Base-by-base conservation (phyloP, 30 jellyfish, hydroid and myxozoan genomes). In the Pseudorhiza aurosa region DNA sequence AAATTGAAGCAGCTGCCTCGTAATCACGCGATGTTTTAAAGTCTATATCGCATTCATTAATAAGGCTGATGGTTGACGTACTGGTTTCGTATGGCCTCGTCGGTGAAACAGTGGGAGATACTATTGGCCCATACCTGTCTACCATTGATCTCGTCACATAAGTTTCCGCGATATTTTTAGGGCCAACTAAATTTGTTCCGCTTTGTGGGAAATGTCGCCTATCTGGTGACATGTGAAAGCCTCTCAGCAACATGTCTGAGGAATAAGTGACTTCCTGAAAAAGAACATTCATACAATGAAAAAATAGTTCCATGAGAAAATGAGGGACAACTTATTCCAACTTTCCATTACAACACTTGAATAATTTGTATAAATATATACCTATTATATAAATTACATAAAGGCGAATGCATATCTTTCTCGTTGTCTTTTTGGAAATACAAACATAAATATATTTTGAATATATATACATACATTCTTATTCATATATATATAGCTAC, bases 1-100 rank as follows among this genome's bases (percentile, higher is more conserved):
- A 77, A 6, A 77, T 77, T 67, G 68, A 50, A 49, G 90, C 68
- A 19, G 90, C 90, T 11, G 90, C 75, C 77, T 77, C 90, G 68
- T 77, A 77, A 77, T 77, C 90, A 24, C 81, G 64, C 40, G 69
- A 82, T 14, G 81, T 77, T 65, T 77, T 77, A 35, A n/a, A 64
- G 39, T 33, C 59, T 0, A 64, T 42, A n/a, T 64, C 31, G 14
- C 33, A 31, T 22, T 30, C 32, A 10, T 10, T n/a, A 22, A 24
- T 12, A 22, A 59, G 32, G 4, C 39, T 40, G 17, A 14, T 39
- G 11, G 35, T 35, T 0, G 57, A 32, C 15, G 59, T 2, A 1
- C 31, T 55, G 3, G 68, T 65, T 33, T 77, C 90, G 51, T 47
- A 24, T 4, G 90, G 49, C 35, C 28, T 63, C 10, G 90, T 77